Evolutionary conservation across 2,888 invertebrate genomes (phyloP).

Genomic region (Mantis religiosa): DNA sequence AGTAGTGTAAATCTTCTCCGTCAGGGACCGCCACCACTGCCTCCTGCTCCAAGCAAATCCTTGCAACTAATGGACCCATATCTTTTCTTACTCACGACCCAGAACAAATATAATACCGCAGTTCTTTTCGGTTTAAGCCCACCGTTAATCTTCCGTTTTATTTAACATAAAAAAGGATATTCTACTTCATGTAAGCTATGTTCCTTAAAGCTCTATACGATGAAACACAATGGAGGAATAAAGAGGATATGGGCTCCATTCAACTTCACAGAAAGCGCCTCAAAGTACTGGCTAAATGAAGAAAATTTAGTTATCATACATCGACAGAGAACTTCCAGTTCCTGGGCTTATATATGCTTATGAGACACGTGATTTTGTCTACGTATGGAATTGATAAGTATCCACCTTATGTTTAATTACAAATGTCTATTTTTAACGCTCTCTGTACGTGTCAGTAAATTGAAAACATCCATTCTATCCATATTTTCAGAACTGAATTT

Average conservation of each 20-base stretch:
- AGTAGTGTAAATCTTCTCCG: slow-evolving; percentile 24
- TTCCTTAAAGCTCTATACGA: not conserved
- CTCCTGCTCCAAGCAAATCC: slow-evolving; percentile 7
- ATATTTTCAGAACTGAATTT: no score
- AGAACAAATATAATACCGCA: slow-evolving; percentile 13
- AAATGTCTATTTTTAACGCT: no score
- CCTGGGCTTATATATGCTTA: no score
- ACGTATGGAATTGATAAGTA: no score
- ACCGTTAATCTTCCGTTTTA: not conserved
- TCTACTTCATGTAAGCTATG: not conserved
- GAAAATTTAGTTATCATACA: no score
- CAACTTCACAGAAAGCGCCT: no score
- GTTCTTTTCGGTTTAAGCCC: not conserved
- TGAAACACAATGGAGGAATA: not conserved
- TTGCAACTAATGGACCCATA: slow-evolving; percentile 27
- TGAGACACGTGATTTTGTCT: no score
- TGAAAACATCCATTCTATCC: no score
- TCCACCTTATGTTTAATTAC: no score
- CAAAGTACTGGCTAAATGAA: no score
- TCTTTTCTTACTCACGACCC: slow-evolving; percentile 16
- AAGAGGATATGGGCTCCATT: not conserved
- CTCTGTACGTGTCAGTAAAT: no score
- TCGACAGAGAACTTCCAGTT: no score
- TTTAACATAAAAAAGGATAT: not conserved
- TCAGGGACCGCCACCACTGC: slow-evolving; percentile 13